Percentiles rank a stretch among this genome's conserved stretches.
These are phyloP conservation scores for Apis dorsata DNA, from an alignment of 1,140 invertebrate genomes.

Conservation along the genomic window DNA sequence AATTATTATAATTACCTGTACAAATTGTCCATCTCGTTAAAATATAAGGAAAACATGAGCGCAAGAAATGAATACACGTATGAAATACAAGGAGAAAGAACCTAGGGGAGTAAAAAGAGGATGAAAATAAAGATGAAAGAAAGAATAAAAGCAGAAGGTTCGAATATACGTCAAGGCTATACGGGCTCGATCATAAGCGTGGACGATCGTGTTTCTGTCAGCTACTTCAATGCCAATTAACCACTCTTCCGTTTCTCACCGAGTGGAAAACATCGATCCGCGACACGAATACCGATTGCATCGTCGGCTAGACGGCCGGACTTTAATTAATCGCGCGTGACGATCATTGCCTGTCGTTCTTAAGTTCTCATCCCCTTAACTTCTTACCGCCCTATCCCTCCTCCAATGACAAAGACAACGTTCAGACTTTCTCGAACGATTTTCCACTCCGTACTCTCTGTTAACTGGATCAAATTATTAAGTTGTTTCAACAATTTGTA, in stretches of 20 bases:
- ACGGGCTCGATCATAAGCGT: constrained; percentile 44
- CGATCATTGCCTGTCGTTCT: constrained; percentile 48
- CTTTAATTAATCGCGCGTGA: constrained; percentile 55
- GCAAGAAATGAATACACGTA: too few species aligned
- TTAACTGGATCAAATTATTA: too few species aligned
- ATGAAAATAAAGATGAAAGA: background rate
- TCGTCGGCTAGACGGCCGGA: constrained; percentile 21
- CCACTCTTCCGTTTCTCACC: constrained; percentile 52
- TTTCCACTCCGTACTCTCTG: too few species aligned
- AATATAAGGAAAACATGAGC: background rate
- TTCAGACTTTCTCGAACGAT: background rate
- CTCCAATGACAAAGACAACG: background rate
- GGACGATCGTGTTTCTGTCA: constrained; percentile 59
- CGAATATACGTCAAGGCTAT: constrained; percentile 20
- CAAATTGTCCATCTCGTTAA: too few species aligned
- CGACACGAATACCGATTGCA: constrained; percentile 14
- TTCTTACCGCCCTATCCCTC: too few species aligned
- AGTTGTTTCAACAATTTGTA: too few species aligned
- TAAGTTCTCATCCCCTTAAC: background rate
- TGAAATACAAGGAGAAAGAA: too few species aligned
- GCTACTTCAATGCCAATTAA: constrained; percentile 58
- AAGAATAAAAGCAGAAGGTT: constrained; percentile 11
- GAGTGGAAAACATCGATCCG: constrained; percentile 53
- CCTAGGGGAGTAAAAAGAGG: background rate
- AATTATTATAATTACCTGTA: too few species aligned